Base-by-base conservation (phyloP, 2,888 invertebrate species). In the Diarsia dahlii region DNA sequence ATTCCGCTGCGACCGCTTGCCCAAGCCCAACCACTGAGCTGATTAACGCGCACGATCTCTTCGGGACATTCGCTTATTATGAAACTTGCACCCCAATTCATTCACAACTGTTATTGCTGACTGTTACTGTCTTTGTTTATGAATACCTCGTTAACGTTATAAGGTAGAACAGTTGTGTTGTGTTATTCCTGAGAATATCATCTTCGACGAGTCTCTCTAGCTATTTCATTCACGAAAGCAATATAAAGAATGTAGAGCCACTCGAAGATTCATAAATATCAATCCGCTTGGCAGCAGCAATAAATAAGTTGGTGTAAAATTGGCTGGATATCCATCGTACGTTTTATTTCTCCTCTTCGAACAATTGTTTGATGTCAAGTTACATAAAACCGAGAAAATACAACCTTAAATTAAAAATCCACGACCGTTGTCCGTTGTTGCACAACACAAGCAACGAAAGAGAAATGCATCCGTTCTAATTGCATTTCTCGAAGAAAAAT, bases 401-500 rank as follows among this genome's bases (percentile, higher is more conserved):
- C 76, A 84, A 88, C 81, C 84, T 89, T 87, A 89, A 89, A 91
- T 90, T 89, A 90, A 91, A 90, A 90, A 90, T 89, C 91, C 89
- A 89, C 89, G 88, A 90, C 80, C 88, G 85, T 88, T 89, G 85
- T 87, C 86, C 89, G 89, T 90, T 90, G 90, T 91, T 92, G 91
- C 91, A 91, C 92, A 92, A 92, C 91, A 91, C 90, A 86, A 89
- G 90, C 90, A 91, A 86, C 86, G 89, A 90, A 91, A 91, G 92
- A 93, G 91, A 93, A 94, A 92, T 92, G 91, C 92, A 92, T 90
- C 90, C 88, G 91, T 91, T 93, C 93, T 94, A 94, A 95, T 95
- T 94, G 93, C 94, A 94, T 94, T 94, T 93, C 93, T 90, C 88
- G 83, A 90, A 93, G 95, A 95, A 93, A 95, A 95, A 95, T 94